These are phyloP conservation scores for Platycercus adscitus DNA, from an alignment of 2,113 vertebrate species.

Conservation along the genomic window DNA sequence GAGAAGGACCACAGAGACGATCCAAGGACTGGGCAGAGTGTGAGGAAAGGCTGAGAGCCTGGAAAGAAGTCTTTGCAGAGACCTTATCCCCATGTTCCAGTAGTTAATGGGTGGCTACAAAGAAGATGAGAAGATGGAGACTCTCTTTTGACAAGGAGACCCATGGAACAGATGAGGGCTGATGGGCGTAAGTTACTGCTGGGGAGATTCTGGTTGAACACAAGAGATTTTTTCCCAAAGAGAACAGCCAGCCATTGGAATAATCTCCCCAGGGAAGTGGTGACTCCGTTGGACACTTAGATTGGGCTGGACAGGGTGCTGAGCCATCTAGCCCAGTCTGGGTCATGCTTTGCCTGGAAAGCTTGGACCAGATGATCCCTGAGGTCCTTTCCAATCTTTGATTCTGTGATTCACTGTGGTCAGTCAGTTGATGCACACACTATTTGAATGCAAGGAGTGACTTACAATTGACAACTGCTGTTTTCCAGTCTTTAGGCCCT, in stretches of 20 bases:
- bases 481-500: background rate
- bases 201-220: background rate
- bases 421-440: accelerated
- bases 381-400: background rate
- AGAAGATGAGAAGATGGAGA: background rate
- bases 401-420: background rate
- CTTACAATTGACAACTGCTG: background rate
- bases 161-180: background rate
- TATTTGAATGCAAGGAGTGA: background rate
- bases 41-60: background rate
- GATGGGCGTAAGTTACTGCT: background rate
- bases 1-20: background rate
- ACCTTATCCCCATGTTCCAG: background rate
- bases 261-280: background rate
- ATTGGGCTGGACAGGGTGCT: background rate
- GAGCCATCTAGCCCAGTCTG: background rate
- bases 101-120: background rate
- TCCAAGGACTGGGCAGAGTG: background rate
- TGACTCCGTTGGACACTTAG: background rate
- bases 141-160: background rate
- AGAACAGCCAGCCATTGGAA: background rate
- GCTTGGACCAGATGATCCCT: background rate
- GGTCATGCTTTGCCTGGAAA: background rate
- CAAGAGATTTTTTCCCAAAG: background rate
- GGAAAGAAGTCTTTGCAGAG: background rate